Percentiles rank a stretch among this genome's conserved stretches.
phyloP scores from a whole-genome alignment of 2,113 vertebrate species.

The Mus pahari region DNA sequence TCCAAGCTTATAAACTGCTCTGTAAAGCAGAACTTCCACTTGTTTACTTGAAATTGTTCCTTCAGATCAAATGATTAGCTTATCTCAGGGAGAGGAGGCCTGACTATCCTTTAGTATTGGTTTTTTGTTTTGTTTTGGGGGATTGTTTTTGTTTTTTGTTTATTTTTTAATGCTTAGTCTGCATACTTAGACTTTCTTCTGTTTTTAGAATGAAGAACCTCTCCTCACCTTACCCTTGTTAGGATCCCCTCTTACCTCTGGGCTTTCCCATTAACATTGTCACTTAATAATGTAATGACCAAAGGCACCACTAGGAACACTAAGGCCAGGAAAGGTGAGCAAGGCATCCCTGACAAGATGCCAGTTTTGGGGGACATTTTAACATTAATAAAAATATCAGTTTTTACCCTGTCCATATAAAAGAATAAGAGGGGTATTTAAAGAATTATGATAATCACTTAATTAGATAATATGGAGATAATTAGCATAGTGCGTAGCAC shows the following conservation, averaged over 20 bases:
- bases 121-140: background rate
- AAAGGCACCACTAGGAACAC: conserved; percentile 7
- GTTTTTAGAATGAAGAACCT: conserved; percentile 25
- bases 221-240: background rate
- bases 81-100: background rate
- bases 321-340: background rate
- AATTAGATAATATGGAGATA: conserved; percentile 49
- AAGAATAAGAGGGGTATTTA: conserved; percentile 7
- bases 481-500: background rate
- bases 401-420: conserved; percentile 52
- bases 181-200: conserved; percentile 1
- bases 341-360: conserved; percentile 14
- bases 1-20: conserved; percentile 6
- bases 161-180: conserved; percentile 12
- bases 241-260: background rate
- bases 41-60: conserved; percentile 52
- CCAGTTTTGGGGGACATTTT: conserved; percentile 29
- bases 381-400: background rate
- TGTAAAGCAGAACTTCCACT: conserved; percentile 47
- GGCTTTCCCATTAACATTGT: background rate
- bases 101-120: background rate
- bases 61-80: background rate
- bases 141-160: background rate
- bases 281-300: conserved; percentile 35
- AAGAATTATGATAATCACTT: conserved; percentile 16